These are phyloP conservation scores for Conops quadrifasciatus DNA, from an alignment of 2,888 invertebrate genomes.

Conservation along the genomic window DNA sequence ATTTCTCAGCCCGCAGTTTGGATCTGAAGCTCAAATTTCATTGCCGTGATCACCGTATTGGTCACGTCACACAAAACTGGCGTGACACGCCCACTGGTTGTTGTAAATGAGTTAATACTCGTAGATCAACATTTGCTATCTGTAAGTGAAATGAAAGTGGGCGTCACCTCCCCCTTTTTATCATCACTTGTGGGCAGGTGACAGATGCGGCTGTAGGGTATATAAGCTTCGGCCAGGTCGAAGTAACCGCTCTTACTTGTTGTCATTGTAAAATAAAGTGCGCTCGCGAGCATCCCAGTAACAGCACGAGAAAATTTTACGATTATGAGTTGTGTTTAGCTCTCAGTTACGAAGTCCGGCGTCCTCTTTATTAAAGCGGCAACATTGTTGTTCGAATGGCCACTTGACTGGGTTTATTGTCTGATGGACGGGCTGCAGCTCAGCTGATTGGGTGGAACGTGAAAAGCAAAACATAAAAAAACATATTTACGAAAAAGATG, in stretches of 20 bases:
- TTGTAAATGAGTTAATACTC: too few relatives aligned
- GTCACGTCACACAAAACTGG: too few relatives aligned
- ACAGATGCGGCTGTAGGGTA: too few relatives aligned
- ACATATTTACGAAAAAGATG: constrained; percentile 15
- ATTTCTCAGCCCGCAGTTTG: too few relatives aligned
- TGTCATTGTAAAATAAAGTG: constrained; percentile 28
- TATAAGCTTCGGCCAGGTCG: not conserved
- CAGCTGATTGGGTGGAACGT: not conserved
- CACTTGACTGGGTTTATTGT: constrained; percentile 32
- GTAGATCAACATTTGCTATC: too few relatives aligned
- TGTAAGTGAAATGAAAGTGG: too few relatives aligned
- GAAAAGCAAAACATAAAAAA: constrained; percentile 16
- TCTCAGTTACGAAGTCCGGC: not conserved
- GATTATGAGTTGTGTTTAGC: constrained; percentile 21
- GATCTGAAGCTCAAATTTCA: too few relatives aligned
- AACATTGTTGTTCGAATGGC: constrained; percentile 29
- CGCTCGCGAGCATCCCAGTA: constrained; percentile 7
- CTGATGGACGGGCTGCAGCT: constrained; percentile 18
- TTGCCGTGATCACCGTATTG: too few relatives aligned
- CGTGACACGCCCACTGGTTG: too few relatives aligned
- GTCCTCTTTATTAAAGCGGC: constrained; percentile 1
- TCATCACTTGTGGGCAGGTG: too few relatives aligned
- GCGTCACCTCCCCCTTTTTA: too few relatives aligned
- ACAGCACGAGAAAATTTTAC: constrained; percentile 19
- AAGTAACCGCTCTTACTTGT: not conserved